These are phyloP conservation scores for Lissonota sp. DNA, from an alignment of 2,888 invertebrate genomes.

Conservation along the genomic window DNA sequence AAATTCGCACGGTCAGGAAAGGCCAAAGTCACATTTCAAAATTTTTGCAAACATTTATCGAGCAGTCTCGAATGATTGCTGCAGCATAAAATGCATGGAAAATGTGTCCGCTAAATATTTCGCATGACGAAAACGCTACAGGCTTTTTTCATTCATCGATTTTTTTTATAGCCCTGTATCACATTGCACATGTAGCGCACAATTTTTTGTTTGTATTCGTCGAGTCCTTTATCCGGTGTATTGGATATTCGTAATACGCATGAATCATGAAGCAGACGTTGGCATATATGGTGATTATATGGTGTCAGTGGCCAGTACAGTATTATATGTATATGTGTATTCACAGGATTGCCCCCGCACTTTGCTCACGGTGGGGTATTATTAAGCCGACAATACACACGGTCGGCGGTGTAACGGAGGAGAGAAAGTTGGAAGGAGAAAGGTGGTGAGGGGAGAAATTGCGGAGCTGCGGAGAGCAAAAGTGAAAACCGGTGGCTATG, in stretches of 20 bases:
- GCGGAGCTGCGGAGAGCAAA: constrained; percentile 41
- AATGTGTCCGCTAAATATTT: no score
- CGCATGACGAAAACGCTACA: no score
- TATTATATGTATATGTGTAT: constrained; percentile 65
- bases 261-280: constrained; percentile 76
- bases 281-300: constrained; percentile 79
- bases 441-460: constrained; percentile 29
- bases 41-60: constrained; percentile 44
- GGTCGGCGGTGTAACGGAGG: constrained; percentile 39
- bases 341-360: constrained; percentile 75
- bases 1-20: constrained; percentile 56
- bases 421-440: constrained; percentile 35
- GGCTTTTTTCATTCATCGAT: no score
- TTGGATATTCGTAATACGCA: constrained; percentile 71
- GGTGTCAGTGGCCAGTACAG: constrained; percentile 75
- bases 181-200: background rate
- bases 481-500: constrained; percentile 70
- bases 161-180: background rate
- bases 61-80: background rate
- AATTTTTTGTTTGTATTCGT: constrained; percentile 34
- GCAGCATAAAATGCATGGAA: background rate
- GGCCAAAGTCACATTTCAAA: constrained; percentile 18
- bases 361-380: constrained; percentile 78
- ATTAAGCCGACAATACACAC: constrained; percentile 80
- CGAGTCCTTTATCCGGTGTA: constrained; percentile 58